phyloP scores from a whole-genome alignment of 2,113 vertebrate species.

The Oryzias curvinotus region DNA sequence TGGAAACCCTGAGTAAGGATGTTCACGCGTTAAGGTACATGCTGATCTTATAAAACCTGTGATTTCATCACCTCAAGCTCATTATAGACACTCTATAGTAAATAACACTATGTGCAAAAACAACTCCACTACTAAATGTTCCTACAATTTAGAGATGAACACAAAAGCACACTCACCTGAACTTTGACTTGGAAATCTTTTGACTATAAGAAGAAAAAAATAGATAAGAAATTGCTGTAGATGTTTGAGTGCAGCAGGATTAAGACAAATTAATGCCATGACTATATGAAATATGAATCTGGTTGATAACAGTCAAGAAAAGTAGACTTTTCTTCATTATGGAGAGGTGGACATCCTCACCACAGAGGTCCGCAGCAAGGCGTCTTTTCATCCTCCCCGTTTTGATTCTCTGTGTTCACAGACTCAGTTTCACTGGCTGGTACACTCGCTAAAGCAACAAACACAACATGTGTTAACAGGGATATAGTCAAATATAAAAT shows the following conservation, averaged over 20 bases:
- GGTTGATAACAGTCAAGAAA: neutral
- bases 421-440: conserved; percentile 95
- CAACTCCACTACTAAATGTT: neutral
- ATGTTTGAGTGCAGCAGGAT: conserved; percentile 2
- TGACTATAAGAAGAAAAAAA: conserved; percentile 83
- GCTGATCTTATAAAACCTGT: conserved; percentile 62
- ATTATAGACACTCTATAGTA: conserved; percentile 43
- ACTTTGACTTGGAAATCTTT: conserved; percentile 98
- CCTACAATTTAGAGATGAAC: neutral
- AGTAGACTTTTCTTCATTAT: neutral
- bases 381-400: conserved; percentile 84
- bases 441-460: conserved; percentile 86
- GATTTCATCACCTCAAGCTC: conserved; percentile 54
- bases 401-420: conserved; percentile 92
- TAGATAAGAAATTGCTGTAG: conserved; percentile 17
- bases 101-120: conserved; percentile 41
- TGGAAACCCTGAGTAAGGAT: conserved; percentile 51
- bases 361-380: conserved; percentile 89
- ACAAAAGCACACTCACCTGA: conserved; percentile 88
- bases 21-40: conserved; percentile 51
- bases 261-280: neutral
- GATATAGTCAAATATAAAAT: neutral
- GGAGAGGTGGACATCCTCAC: conserved; percentile 67
- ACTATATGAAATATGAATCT: neutral
- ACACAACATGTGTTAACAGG: conserved; percentile 44